These are phyloP conservation scores for Xyrauchen texanus DNA, from an alignment of 2,113 vertebrate genomes.

Conservation along the genomic window DNA sequence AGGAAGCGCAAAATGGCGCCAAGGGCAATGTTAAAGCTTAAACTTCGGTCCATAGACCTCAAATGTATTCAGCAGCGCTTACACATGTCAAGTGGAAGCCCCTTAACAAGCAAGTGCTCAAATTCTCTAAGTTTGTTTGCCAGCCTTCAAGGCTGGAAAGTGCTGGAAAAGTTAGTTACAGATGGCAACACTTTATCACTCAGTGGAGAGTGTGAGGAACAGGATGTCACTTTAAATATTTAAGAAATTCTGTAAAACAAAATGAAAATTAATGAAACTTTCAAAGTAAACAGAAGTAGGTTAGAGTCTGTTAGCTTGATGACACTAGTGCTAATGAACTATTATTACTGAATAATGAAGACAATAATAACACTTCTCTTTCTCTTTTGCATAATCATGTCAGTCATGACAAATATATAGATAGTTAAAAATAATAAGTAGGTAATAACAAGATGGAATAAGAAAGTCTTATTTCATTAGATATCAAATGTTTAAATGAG, in stretches of 20 bases:
- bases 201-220: neutral
- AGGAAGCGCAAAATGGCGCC: too few species aligned
- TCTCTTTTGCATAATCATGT: too few species aligned
- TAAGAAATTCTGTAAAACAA: neutral
- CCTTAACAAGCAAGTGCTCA: neutral
- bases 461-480: neutral
- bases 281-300: neutral
- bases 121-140: slow-evolving; percentile 1
- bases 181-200: neutral
- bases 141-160: neutral
- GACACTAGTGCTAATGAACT: neutral
- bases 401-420: too few species aligned
- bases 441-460: too few species aligned
- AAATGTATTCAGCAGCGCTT: too few species aligned
- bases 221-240: neutral
- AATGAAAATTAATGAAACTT: neutral
- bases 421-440: too few species aligned
- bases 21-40: too few species aligned
- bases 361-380: too few species aligned
- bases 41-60: too few species aligned
- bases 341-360: too few species aligned
- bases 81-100: too few species aligned
- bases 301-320: neutral
- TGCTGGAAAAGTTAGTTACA: neutral
- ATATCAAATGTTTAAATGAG: slow-evolving; percentile 32